These are phyloP conservation scores for Garra rufa DNA, from an alignment of 2,113 vertebrate species.

Conservation along the genomic window DNA sequence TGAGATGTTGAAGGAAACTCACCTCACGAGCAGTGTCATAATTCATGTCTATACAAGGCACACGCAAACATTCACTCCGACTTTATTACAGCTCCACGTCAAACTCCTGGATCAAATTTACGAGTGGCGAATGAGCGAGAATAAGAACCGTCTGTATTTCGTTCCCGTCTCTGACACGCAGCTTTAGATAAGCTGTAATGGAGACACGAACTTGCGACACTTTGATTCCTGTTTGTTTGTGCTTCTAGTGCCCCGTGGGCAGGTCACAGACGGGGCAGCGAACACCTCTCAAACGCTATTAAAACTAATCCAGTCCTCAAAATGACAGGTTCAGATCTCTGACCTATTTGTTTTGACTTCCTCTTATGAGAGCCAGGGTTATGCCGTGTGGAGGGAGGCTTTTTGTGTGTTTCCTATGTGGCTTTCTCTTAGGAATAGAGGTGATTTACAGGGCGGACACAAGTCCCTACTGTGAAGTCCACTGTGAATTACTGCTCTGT, in stretches of 20 bases:
- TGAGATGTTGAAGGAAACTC: constrained; percentile 16
- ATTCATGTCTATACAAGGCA: constrained; percentile 23
- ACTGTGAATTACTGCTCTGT: not conserved
- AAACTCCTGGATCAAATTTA: constrained; percentile 27
- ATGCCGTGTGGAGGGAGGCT: not conserved
- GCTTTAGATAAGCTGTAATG: constrained; percentile 19
- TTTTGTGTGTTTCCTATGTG: not conserved
- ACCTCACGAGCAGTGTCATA: not conserved
- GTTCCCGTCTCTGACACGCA: constrained; percentile 20
- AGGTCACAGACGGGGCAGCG: constrained; percentile 1
- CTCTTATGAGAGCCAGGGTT: not conserved
- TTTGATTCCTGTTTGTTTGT: constrained; percentile 32
- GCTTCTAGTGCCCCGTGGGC: not conserved
- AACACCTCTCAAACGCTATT: not conserved
- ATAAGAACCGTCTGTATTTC: constrained; percentile 13
- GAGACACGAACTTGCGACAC: not conserved
- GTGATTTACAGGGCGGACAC: not conserved
- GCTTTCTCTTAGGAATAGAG: not conserved
- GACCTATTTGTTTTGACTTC: constrained; percentile 38
- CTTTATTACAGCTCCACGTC: constrained; percentile 13
- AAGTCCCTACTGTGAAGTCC: not conserved
- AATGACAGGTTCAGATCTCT: constrained; percentile 27
- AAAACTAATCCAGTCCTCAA: constrained; percentile 19
- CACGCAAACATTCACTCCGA: not conserved
- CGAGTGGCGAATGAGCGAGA: not conserved